Percentiles rank a stretch among this genome's conserved stretches.
These are phyloP conservation scores for Rhinella marina DNA, from an alignment of 2,797 vertebrate genomes.

Conservation along the genomic window DNA sequence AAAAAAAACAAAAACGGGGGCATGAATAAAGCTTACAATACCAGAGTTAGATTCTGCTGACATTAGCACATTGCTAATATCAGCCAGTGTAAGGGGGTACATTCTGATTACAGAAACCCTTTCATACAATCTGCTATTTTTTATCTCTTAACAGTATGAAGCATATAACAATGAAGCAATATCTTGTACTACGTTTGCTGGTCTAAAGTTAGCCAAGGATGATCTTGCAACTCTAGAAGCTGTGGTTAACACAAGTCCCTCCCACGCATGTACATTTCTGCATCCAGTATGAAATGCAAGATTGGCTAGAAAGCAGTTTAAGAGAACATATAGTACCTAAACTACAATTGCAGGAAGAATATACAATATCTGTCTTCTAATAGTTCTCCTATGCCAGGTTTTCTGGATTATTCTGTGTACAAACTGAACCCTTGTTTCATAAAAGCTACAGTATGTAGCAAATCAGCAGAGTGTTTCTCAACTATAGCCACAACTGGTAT, in stretches of 20 bases:
- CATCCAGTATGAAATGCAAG: constrained; percentile 5
- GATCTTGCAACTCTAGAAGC: neutral
- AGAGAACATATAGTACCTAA: neutral
- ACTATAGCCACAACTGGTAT: constrained; percentile 10
- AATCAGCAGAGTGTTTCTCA: constrained; percentile 13
- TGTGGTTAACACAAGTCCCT: neutral
- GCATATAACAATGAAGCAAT: neutral
- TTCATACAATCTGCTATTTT: too few relatives aligned
- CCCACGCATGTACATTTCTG: constrained; percentile 24
- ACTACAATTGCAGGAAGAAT: neutral
- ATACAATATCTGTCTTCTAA: neutral
- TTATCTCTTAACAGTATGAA: too few relatives aligned
- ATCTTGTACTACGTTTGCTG: neutral
- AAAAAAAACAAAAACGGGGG: too few relatives aligned
- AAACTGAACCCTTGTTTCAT: neutral
- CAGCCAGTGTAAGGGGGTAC: too few relatives aligned
- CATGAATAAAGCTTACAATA: too few relatives aligned
- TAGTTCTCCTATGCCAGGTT: neutral
- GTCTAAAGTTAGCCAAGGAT: neutral
- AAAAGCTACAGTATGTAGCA: neutral
- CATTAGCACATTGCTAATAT: too few relatives aligned
- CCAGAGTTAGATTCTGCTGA: too few relatives aligned
- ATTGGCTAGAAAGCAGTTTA: neutral
- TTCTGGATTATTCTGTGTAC: neutral
- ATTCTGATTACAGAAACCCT: too few relatives aligned